phyloP scores from a whole-genome alignment of 2,888 invertebrate genomes.

The Drosophila anomalata region DNA sequence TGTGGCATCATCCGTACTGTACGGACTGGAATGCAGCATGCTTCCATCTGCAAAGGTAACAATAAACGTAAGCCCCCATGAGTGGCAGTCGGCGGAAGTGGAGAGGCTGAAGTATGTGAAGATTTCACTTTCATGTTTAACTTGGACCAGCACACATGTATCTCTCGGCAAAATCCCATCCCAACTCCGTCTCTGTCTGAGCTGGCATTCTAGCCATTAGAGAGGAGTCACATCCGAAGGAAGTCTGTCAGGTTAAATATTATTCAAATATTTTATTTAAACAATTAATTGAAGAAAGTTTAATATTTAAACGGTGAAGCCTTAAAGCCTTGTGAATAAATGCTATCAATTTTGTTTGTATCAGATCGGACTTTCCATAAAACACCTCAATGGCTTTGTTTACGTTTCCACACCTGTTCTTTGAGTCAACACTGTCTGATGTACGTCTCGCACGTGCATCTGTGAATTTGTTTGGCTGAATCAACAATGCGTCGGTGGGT shows the following conservation, averaged over 20 bases:
- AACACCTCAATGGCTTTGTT: not conserved
- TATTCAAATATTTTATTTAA: not conserved
- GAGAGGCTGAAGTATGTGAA: constrained; percentile 50
- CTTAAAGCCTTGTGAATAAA: no score
- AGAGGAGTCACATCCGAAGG: not conserved
- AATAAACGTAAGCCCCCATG: constrained; percentile 62
- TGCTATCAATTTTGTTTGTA: no score
- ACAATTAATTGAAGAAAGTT: no score
- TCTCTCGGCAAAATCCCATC: not conserved
- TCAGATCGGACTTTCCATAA: not conserved
- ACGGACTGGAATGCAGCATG: constrained; percentile 23
- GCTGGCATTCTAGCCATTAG: not conserved
- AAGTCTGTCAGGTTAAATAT: not conserved
- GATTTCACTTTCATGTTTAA: constrained; percentile 71
- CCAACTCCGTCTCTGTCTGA: not conserved
- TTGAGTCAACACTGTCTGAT: constrained; percentile 1
- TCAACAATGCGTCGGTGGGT: constrained; percentile 51
- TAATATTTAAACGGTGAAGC: no score
- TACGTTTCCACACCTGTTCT: not conserved
- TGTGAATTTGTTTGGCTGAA: constrained; percentile 36
- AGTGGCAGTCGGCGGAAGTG: constrained; percentile 56
- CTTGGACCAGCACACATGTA: constrained; percentile 42
- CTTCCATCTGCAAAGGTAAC: constrained; percentile 61
- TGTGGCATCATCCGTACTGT: constrained; percentile 5
- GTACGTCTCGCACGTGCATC: constrained; percentile 26